Conservation (phyloP, 2,113 vertebrate genomes). For the Brachyistius frenatus region DNA sequence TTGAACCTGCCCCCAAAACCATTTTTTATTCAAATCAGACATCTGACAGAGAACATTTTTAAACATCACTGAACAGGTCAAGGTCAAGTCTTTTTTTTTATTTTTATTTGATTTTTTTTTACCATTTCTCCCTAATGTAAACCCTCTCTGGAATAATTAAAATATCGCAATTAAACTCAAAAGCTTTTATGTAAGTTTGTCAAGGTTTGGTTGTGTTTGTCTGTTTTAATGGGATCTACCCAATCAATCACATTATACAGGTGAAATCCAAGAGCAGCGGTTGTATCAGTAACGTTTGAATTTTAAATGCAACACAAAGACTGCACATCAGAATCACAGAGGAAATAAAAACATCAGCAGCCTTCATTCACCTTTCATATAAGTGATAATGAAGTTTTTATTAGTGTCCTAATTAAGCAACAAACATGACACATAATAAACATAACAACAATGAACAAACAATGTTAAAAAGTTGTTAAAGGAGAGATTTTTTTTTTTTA, state of each 20-base stretch:
- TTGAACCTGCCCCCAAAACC: background rate
- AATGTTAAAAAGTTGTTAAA: too few relatives aligned
- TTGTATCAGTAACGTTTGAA: background rate
- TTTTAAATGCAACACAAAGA: slow-evolving; percentile 15
- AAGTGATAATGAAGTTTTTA: slow-evolving; percentile 42
- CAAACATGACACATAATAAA: slow-evolving; percentile 1
- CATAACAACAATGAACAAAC: background rate
- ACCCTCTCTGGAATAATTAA: background rate
- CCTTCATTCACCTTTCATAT: background rate
- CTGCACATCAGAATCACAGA: slow-evolving; percentile 2
- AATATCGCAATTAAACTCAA: background rate
- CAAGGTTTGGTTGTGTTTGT: background rate
- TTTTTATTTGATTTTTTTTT: too few relatives aligned
- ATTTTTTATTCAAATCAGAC: slow-evolving; percentile 19
- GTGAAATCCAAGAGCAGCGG: background rate
- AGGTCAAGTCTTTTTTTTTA: background rate
- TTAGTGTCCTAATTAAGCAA: slow-evolving; percentile 4
- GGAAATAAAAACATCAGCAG: slow-evolving; percentile 32
- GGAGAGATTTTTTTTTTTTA: too few relatives aligned
- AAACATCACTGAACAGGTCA: background rate
- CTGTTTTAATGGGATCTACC: background rate
- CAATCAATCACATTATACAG: background rate
- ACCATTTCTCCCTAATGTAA: background rate
- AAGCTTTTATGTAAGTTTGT: background rate
- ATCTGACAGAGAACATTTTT: background rate